Base-by-base conservation (phyloP, 2,113 vertebrate genomes). In the Chloebia gouldiae region DNA sequence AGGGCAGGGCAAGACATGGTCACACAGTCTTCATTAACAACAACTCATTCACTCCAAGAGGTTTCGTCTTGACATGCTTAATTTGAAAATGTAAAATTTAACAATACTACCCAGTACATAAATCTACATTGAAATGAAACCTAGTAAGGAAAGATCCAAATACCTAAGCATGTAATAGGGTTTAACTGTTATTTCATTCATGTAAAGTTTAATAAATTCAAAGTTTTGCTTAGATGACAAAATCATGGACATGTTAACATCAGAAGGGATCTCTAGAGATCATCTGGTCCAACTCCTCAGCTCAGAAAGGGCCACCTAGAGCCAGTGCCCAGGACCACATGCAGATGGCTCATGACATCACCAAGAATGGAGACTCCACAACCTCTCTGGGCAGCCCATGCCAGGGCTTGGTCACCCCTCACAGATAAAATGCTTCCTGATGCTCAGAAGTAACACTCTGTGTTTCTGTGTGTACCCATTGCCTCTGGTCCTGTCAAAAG, bases 1-100 rank as follows among this genome's bases (percentile, higher is more conserved):
- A 90, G 91, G 88, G 88, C 92, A 95, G 79, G 79, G 91, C 86
- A 91, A 86, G 69, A 85, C 6, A 28, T 83, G 49, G 82, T 93
- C 23, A 6, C 69, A 91, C 3, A 13, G 50, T 92, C 83, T 68
- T 93, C 86, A 53, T 24, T 39, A 92, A 88, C 33, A 94, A 72
- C 56, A 95, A 76, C 65, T 95, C 44, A 28, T 64, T 80, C 65
- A 75, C 65, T 86, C 59, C 54, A 19, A 84, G 61, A 91, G 39
- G 24, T 65, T 91, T 81, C 61, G 81, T 23, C 51, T 87, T 61
- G 31, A 53, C 69, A 51, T 23, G 30, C 53, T 92, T 87, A 15
- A 68, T 42, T 90, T 86, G 50, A 90, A 84, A 92, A 90, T 0
- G 22, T 53, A 65, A 50, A 60, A 53, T 53, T 24, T 31, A 86